Percentiles rank a stretch among this genome's conserved stretches.
phyloP scores from a whole-genome alignment of 1,140 invertebrate genomes.

The Brachionus manjavacas region DNA sequence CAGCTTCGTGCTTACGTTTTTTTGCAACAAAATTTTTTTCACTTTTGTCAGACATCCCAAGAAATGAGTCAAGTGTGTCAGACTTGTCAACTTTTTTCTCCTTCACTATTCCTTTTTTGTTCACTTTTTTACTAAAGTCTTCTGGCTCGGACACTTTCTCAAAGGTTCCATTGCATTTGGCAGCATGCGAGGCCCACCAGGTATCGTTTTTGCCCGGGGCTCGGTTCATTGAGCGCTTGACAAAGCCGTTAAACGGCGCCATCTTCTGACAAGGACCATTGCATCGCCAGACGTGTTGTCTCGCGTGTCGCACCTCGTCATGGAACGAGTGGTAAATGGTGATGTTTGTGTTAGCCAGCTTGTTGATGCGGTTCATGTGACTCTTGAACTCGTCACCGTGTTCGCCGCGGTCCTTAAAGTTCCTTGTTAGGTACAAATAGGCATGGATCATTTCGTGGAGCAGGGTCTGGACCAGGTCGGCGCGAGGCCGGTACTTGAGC shows the following conservation, averaged over 20 bases:
- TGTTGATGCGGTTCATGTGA: slow-evolving; percentile 90
- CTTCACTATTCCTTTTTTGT: background rate
- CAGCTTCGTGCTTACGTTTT: background rate
- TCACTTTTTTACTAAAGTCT: background rate
- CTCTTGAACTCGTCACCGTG: slow-evolving; percentile 89
- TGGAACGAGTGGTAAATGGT: slow-evolving; percentile 83
- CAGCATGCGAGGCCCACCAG: slow-evolving; percentile 80
- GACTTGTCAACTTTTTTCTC: slow-evolving; percentile 8
- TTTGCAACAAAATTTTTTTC: background rate
- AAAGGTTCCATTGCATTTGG: slow-evolving; percentile 61
- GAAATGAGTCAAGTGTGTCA: background rate
- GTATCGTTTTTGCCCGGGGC: slow-evolving; percentile 77
- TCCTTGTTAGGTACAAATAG: slow-evolving; percentile 79
- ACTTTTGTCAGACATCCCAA: background rate
- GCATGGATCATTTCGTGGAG: slow-evolving; percentile 99
- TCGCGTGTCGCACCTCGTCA: slow-evolving; percentile 76
- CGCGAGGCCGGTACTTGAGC: slow-evolving; percentile 80
- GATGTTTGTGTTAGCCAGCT: slow-evolving; percentile 76
- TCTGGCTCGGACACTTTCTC: slow-evolving; percentile 25
- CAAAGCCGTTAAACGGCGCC: slow-evolving; percentile 76
- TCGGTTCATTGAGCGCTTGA: slow-evolving; percentile 65
- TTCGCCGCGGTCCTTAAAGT: slow-evolving; percentile 75
- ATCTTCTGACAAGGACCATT: slow-evolving; percentile 75
- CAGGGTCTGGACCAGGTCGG: slow-evolving; percentile 88
- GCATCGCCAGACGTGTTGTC: slow-evolving; percentile 89